phyloP scores from a whole-genome alignment of 2,888 invertebrate species.

The Leptinotarsa haldemani region DNA sequence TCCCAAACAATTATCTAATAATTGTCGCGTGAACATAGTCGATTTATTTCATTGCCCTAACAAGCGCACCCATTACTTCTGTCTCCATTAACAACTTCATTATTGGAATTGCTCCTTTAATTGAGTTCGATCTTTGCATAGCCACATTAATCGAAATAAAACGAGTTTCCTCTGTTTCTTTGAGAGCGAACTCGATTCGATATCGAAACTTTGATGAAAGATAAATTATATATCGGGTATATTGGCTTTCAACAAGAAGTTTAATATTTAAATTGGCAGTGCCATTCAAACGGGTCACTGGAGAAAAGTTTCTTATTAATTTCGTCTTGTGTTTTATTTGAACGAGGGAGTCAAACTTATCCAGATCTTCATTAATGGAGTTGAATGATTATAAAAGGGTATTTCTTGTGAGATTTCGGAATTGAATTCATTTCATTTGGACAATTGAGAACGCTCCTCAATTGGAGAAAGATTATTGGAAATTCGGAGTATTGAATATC shows the following conservation, averaged over 20 bases:
- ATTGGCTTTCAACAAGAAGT: conserved; percentile 15
- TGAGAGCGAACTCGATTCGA: neutral
- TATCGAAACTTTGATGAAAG: conserved; percentile 1
- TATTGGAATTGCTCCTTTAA: conserved; percentile 20
- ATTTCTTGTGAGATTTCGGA: neutral
- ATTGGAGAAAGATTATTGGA: too few relatives aligned
- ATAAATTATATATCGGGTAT: conserved; percentile 11
- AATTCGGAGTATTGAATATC: too few relatives aligned
- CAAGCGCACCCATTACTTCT: conserved; percentile 30
- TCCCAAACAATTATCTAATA: neutral
- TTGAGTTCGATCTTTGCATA: conserved; percentile 12
- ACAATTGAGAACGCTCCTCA: neutral
- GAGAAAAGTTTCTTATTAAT: conserved; percentile 10
- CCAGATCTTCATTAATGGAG: conserved; percentile 3
- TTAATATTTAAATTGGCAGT: conserved; percentile 13
- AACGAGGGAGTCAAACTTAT: neutral
- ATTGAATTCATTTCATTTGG: neutral
- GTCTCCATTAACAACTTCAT: conserved; percentile 33
- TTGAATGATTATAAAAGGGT: neutral
- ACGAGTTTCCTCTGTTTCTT: neutral
- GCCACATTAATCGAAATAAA: neutral
- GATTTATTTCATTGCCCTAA: conserved; percentile 19
- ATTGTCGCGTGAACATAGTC: neutral
- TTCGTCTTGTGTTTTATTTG: conserved; percentile 5
- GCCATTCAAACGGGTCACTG: conserved; percentile 8